Conservation (phyloP, 2,797 vertebrate genomes). For the Sparus aurata region DNA sequence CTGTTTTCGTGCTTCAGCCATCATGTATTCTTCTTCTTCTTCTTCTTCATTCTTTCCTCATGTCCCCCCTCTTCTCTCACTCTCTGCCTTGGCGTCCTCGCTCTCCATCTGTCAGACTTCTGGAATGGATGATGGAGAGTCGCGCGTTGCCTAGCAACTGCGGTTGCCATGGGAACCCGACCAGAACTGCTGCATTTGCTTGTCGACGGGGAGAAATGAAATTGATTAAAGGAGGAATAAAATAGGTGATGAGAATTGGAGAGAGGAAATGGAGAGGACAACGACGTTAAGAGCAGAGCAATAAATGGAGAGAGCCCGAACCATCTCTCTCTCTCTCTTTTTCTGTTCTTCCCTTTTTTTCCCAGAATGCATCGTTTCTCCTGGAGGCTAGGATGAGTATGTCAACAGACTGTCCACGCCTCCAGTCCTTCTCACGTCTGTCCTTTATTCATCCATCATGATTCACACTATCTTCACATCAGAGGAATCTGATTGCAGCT, state of each 20-base stretch:
- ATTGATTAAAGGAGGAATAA: slow-evolving; percentile 85
- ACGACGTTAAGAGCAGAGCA: slow-evolving; percentile 18
- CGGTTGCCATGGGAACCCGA: slow-evolving; percentile 81
- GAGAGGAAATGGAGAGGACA: slow-evolving; percentile 19
- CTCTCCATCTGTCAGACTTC: slow-evolving; percentile 85
- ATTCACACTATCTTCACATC: slow-evolving; percentile 43
- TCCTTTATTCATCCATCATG: slow-evolving; percentile 50
- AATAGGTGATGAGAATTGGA: slow-evolving; percentile 68
- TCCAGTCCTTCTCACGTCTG: slow-evolving; percentile 42
- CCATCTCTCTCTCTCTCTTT: background rate
- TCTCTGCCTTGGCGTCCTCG: slow-evolving; percentile 59
- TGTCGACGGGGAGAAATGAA: slow-evolving; percentile 83
- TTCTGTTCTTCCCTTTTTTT: background rate
- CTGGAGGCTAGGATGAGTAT: slow-evolving; percentile 29
- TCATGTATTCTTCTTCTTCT: background rate
- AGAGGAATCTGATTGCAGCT: slow-evolving; percentile 2
- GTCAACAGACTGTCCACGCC: slow-evolving; percentile 53
- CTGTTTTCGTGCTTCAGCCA: slow-evolving; percentile 17
- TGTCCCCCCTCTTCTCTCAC: slow-evolving; percentile 28
- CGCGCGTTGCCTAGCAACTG: slow-evolving; percentile 88
- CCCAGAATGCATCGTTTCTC: slow-evolving; percentile 53
- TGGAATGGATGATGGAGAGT: slow-evolving; percentile 90
- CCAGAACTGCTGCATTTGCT: slow-evolving; percentile 82
- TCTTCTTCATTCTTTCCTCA: slow-evolving; percentile 22
- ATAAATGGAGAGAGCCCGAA: slow-evolving; percentile 13